Percentiles rank a stretch among this genome's conserved stretches.
phyloP scores from a whole-genome alignment of 2,888 invertebrate genomes.

The Molorchus minor region DNA sequence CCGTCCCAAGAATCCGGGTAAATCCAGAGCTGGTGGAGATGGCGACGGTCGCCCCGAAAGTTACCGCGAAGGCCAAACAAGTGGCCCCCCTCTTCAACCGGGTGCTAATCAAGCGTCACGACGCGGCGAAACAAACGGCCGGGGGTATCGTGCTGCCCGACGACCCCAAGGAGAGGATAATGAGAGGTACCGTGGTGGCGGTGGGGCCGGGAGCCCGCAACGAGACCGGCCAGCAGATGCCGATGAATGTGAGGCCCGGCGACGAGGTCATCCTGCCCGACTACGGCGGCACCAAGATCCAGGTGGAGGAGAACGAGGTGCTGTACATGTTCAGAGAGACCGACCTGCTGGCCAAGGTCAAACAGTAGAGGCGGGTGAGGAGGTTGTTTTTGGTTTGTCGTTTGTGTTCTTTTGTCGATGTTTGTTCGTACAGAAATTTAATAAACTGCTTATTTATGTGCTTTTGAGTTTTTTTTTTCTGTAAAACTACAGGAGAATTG shows the following conservation, averaged over 20 bases:
- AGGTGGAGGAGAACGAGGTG: constrained; percentile 85
- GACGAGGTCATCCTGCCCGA: constrained; percentile 95
- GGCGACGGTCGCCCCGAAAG: constrained; percentile 32
- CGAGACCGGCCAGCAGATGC: constrained; percentile 80
- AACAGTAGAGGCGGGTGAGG: background rate
- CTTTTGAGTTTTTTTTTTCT: too few species aligned
- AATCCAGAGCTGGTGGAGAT: too few species aligned
- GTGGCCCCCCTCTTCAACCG: constrained; percentile 50
- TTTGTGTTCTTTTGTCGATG: background rate
- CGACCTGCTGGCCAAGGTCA: constrained; percentile 91
- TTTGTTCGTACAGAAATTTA: too few species aligned
- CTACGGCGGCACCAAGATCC: constrained; percentile 95
- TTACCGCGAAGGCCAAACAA: constrained; percentile 36
- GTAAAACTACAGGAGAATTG: too few species aligned
- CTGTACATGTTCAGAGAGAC: constrained; percentile 91
- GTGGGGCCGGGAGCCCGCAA: constrained; percentile 50
- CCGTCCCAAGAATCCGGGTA: too few species aligned
- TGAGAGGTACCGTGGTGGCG: constrained; percentile 50
- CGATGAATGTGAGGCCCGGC: constrained; percentile 83
- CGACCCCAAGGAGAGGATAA: constrained; percentile 19
- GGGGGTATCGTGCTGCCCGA: constrained; percentile 53
- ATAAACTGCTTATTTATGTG: too few species aligned
- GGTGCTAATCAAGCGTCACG: constrained; percentile 48
- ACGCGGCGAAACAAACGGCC: constrained; percentile 45
- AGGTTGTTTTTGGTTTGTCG: background rate